phyloP scores from a whole-genome alignment of 1,140 invertebrate species.

The Microplitis demolitor region DNA sequence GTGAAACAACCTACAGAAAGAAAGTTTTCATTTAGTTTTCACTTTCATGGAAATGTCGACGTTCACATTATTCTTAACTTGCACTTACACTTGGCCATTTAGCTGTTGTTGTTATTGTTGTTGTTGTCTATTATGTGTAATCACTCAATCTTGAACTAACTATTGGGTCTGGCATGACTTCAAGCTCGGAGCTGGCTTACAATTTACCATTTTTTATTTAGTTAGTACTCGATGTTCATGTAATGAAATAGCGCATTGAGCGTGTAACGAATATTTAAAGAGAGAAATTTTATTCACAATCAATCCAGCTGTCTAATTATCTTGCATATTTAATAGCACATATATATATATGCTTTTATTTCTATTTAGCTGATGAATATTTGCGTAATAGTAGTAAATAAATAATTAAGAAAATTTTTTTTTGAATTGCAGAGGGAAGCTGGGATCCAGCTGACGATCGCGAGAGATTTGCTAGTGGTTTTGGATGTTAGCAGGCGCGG shows the following conservation, averaged over 20 bases:
- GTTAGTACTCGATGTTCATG: background rate
- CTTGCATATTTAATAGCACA: too few species aligned
- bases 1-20: constrained; percentile 61
- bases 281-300: background rate
- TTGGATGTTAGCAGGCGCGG: constrained; percentile 60
- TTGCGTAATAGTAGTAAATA: background rate
- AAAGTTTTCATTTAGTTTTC: constrained; percentile 62
- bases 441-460: constrained; percentile 20
- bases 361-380: too few species aligned
- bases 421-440: constrained; percentile 21
- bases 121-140: constrained; percentile 15
- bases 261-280: background rate
- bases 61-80: background rate
- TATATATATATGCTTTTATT: too few species aligned
- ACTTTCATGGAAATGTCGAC: constrained; percentile 59
- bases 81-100: too few species aligned
- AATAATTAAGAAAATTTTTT: background rate
- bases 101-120: background rate
- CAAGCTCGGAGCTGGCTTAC: background rate
- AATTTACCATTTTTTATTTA: background rate
- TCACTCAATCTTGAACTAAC: background rate
- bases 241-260: background rate
- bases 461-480: constrained; percentile 43
- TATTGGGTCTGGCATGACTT: background rate
- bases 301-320: too few species aligned